These are phyloP conservation scores for Mimas tiliae DNA, from an alignment of 2,888 invertebrate species.

Conservation along the genomic window DNA sequence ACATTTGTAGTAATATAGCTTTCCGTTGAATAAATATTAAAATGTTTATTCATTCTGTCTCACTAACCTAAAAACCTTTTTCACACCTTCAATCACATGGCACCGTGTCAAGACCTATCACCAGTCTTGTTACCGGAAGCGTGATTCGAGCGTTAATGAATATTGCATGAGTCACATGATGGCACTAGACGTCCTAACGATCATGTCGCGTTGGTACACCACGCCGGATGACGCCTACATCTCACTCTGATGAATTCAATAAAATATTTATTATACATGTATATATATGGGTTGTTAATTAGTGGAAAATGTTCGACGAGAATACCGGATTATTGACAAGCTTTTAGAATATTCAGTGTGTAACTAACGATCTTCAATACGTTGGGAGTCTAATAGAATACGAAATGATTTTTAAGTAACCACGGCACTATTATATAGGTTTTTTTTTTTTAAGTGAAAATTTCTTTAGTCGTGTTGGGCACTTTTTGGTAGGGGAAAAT, in stretches of 20 bases:
- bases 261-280: background rate
- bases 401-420: background rate
- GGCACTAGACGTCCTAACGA: conserved; percentile 22
- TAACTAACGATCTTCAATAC: background rate
- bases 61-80: background rate
- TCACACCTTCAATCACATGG: background rate
- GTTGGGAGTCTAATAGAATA: background rate
- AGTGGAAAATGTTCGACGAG: background rate
- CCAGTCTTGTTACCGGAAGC: conserved; percentile 11
- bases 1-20: too few species aligned
- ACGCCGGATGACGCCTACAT: background rate
- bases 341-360: background rate
- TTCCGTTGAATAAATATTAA: background rate
- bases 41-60: background rate
- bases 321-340: background rate
- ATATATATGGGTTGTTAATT: conserved; percentile 9
- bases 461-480: too few species aligned
- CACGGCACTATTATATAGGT: too few species aligned
- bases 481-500: too few species aligned
- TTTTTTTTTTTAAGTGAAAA: too few species aligned
- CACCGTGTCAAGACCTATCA: conserved; percentile 8
- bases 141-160: conserved; percentile 19
- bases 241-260: conserved; percentile 1
- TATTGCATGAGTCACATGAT: conserved; percentile 19
- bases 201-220: conserved; percentile 13